Conservation (phyloP, 2,888 invertebrate species). For the Celastrina argiolus region DNA sequence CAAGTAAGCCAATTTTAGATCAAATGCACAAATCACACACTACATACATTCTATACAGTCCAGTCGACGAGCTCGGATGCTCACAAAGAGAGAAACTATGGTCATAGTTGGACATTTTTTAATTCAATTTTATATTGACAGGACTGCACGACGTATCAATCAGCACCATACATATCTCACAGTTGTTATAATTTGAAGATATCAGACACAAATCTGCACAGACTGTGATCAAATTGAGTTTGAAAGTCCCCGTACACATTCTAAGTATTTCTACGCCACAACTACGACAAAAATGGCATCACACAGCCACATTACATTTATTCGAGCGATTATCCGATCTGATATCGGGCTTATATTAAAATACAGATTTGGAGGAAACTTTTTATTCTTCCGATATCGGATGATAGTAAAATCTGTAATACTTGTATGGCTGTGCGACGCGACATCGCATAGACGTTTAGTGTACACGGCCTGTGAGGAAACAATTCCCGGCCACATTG, state of each 20-base stretch:
- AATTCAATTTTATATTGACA: neutral
- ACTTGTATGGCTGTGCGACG: too few species aligned
- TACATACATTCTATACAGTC: neutral
- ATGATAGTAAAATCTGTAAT: too few species aligned
- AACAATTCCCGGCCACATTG: neutral
- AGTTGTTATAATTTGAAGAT: neutral
- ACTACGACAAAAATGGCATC: too few species aligned
- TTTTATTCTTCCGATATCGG: too few species aligned
- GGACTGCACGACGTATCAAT: neutral
- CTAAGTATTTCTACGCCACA: too few species aligned
- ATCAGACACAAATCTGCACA: neutral
- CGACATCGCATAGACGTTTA: too few species aligned
- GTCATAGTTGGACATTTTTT: neutral
- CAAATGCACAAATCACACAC: neutral
- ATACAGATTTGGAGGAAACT: too few species aligned
- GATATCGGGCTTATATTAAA: too few species aligned
- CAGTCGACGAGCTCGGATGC: neutral
- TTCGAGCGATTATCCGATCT: too few species aligned
- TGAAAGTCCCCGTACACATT: neutral
- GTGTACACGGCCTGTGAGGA: too few species aligned
- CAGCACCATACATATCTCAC: constrained; percentile 12
- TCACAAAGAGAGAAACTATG: neutral
- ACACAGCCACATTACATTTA: too few species aligned
- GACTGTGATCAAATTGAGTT: neutral
- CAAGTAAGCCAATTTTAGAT: neutral